Percentiles rank a stretch among this genome's conserved stretches.
Conservation (phyloP, 37 sponge, comb jelly and placozoan genomes). For the Aplysina aerophoba region DNA sequence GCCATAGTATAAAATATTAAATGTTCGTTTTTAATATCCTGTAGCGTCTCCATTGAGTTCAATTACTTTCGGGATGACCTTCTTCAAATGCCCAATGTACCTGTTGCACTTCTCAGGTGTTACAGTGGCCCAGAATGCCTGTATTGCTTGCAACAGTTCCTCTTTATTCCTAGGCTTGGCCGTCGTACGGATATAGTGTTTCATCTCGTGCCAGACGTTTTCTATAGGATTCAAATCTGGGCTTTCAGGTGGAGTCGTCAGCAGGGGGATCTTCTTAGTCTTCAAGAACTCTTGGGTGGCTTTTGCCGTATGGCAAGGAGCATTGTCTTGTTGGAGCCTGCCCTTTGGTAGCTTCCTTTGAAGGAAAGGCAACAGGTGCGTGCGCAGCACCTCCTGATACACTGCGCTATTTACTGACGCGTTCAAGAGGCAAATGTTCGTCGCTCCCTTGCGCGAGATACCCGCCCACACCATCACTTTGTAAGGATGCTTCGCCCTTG, state of each 20-base stretch:
- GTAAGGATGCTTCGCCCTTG: slow-evolving; percentile 2
- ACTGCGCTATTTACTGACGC: not conserved
- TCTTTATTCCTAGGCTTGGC: slow-evolving; percentile 5
- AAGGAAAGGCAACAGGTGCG: slow-evolving; percentile 14
- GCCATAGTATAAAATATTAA: too few species aligned
- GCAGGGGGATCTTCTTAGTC: not conserved
- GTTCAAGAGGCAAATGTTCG: not conserved
- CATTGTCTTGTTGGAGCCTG: slow-evolving; percentile 15
- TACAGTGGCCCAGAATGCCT: slow-evolving; percentile 15
- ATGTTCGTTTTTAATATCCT: slow-evolving; percentile 9
- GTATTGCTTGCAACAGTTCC: not conserved
- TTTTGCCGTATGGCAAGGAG: not conserved
- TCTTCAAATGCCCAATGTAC: not conserved
- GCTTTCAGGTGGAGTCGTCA: not conserved
- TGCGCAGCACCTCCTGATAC: slow-evolving; percentile 2
- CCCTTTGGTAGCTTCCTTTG: not conserved
- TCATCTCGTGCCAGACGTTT: slow-evolving; percentile 19
- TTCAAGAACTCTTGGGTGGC: not conserved
- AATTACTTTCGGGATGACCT: slow-evolving; percentile 13
- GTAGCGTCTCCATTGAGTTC: slow-evolving; percentile 17
- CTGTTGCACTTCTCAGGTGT: not conserved
- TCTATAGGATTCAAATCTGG: slow-evolving; percentile 6
- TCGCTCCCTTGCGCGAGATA: not conserved
- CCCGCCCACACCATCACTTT: slow-evolving; percentile 15
- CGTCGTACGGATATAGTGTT: slow-evolving; percentile 6